Percentiles rank a stretch among this genome's conserved stretches.
Conservation (phyloP, 2,113 vertebrate species). For the Aegithalos caudatus region DNA sequence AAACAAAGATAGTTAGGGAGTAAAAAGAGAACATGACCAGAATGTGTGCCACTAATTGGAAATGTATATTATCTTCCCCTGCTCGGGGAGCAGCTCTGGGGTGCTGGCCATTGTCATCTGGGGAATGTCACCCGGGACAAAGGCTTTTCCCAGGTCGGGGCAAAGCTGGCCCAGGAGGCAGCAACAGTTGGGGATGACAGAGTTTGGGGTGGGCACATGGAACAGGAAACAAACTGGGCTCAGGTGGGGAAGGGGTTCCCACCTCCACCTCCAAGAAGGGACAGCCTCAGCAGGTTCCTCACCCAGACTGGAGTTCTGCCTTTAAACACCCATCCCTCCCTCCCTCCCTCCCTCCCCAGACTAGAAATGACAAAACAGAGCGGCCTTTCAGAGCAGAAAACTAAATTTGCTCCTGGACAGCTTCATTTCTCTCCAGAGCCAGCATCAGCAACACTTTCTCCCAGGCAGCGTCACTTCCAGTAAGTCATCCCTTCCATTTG, state of each 20-base stretch:
- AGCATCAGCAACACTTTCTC: not conserved
- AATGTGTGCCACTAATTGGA: conserved; percentile 78
- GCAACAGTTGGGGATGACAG: not conserved
- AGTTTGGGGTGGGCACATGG: not conserved
- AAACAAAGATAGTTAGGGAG: conserved; percentile 80
- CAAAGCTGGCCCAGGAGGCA: not conserved
- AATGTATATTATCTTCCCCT: conserved; percentile 76
- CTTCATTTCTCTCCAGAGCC: not conserved
- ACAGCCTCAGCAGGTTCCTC: not conserved
- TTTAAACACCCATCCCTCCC: not conserved
- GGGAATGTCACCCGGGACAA: not conserved
- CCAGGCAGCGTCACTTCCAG: not conserved
- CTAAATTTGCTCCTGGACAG: not conserved
- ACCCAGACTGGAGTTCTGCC: not conserved
- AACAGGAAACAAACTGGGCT: not conserved
- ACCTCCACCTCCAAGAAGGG: not conserved
- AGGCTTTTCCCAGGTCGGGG: conserved; percentile 6
- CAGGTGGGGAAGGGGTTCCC: not conserved
- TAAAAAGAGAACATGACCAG: conserved; percentile 77
- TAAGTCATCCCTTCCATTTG: not conserved
- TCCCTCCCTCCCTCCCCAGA: not conserved
- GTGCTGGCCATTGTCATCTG: conserved; percentile 36
- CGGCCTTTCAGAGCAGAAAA: not conserved
- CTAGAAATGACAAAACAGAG: not conserved
- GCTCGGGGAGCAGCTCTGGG: not conserved